Percentiles rank a stretch among this genome's conserved stretches.
These are phyloP conservation scores for Psilanteris sp. DNA, from an alignment of 1,140 invertebrate species.

Conservation along the genomic window DNA sequence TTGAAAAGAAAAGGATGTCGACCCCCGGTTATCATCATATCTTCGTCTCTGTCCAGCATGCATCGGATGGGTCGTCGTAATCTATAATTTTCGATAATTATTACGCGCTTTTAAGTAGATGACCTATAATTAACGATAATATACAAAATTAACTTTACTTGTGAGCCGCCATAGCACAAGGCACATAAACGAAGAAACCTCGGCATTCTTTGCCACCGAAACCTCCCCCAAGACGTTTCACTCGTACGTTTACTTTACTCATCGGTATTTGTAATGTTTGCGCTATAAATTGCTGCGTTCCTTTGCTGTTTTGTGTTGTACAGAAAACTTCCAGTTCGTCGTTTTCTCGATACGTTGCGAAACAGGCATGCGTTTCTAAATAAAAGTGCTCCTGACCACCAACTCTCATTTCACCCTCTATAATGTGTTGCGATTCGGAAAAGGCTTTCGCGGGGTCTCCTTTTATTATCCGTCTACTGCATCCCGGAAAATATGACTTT, in stretches of 20 bases:
- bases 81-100: too few relatives aligned
- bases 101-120: too few relatives aligned
- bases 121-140: too few relatives aligned
- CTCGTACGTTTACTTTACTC: slow-evolving; percentile 87
- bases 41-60: slow-evolving; percentile 95
- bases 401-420: slow-evolving; percentile 88
- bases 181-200: slow-evolving; percentile 82
- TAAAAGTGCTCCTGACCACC: slow-evolving; percentile 99
- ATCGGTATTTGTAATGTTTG: slow-evolving; percentile 86
- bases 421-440: slow-evolving; percentile 82
- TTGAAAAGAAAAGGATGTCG: slow-evolving; percentile 93
- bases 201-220: slow-evolving; percentile 97
- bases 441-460: slow-evolving; percentile 87
- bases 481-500: slow-evolving; percentile 84
- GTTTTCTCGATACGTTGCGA: slow-evolving; percentile 89
- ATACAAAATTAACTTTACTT: too few relatives aligned
- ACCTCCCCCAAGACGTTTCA: slow-evolving; percentile 94
- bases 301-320: slow-evolving; percentile 90
- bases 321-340: slow-evolving; percentile 92
- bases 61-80: slow-evolving; percentile 89
- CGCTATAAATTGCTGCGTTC: slow-evolving; percentile 87
- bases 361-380: slow-evolving; percentile 89
- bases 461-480: slow-evolving; percentile 83
- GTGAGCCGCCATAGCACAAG: slow-evolving; percentile 85
- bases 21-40: slow-evolving; percentile 93